A percentile compares a stretch with the other conserved stretches of the same genome.
Conservation (phyloP, 2,113 vertebrate species). For the Clupea harengus region DNA sequence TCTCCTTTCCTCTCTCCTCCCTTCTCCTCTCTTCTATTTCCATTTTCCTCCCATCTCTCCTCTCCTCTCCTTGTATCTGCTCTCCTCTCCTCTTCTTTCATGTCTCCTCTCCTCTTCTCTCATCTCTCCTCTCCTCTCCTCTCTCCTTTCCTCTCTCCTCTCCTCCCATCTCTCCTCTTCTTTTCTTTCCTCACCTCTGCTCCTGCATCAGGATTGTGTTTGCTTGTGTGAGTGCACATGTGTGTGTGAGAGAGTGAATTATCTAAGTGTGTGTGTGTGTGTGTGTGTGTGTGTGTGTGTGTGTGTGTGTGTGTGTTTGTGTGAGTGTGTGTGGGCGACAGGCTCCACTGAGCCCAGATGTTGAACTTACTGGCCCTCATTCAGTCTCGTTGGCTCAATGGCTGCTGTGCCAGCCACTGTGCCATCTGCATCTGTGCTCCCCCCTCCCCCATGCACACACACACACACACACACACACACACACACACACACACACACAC, state of each 20-base stretch:
- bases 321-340: neutral
- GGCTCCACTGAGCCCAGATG: constrained; percentile 47
- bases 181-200: neutral
- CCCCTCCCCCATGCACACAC: neutral
- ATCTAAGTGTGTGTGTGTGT: neutral
- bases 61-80: neutral
- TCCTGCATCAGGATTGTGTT: neutral
- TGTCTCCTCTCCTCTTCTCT: neutral
- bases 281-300: constrained; percentile 25
- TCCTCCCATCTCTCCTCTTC: neutral
- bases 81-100: too few species aligned
- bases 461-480: neutral
- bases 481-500: constrained; percentile 18
- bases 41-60: neutral
- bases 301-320: neutral
- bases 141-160: neutral
- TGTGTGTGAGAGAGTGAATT: neutral
- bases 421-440: constrained; percentile 24
- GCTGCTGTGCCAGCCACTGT: neutral
- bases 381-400: constrained; percentile 31
- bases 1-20: too few species aligned
- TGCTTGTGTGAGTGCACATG: neutral
- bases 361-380: constrained; percentile 36
- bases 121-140: neutral
- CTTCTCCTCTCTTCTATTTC: neutral